Percentiles rank a stretch among this genome's conserved stretches.
These are phyloP conservation scores for Nymphalis urticae DNA, from an alignment of 2,888 invertebrate species.

Conservation along the genomic window DNA sequence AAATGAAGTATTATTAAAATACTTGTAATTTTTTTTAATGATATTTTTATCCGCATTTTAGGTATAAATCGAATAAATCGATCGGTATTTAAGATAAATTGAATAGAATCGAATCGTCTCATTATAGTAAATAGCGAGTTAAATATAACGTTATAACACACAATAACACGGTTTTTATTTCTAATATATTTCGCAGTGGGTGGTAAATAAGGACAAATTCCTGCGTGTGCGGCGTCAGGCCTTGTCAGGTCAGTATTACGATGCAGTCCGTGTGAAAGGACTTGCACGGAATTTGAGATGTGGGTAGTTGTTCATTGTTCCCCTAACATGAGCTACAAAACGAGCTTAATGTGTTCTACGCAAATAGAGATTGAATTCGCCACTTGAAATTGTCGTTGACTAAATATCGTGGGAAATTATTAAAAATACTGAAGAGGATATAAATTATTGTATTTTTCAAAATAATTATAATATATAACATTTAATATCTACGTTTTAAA, in stretches of 20 bases:
- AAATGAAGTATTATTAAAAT: no score
- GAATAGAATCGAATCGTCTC: no score
- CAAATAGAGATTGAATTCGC: neutral
- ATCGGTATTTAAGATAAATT: no score
- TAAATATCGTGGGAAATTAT: no score
- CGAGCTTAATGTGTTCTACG: neutral
- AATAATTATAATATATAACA: no score
- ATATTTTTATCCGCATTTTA: no score
- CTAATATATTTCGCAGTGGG: conserved; percentile 27
- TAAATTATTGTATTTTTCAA: no score
- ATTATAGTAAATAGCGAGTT: neutral
- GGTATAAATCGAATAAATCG: no score
- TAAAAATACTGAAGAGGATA: no score
- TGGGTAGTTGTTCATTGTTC: conserved; percentile 43
- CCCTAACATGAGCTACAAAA: conserved; percentile 52
- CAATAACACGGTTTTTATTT: conserved; percentile 12
- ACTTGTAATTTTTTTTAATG: no score
- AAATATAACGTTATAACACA: neutral
- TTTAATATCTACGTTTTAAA: no score
- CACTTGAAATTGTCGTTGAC: no score
- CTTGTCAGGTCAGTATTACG: conserved; percentile 56
- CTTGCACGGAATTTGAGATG: conserved; percentile 64
- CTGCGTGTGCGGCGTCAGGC: conserved; percentile 49
- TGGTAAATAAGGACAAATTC: conserved; percentile 55
- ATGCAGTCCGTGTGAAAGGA: conserved; percentile 63